These are phyloP conservation scores for Rhagonycha lutea DNA, from an alignment of 2,888 invertebrate genomes.

Conservation along the genomic window DNA sequence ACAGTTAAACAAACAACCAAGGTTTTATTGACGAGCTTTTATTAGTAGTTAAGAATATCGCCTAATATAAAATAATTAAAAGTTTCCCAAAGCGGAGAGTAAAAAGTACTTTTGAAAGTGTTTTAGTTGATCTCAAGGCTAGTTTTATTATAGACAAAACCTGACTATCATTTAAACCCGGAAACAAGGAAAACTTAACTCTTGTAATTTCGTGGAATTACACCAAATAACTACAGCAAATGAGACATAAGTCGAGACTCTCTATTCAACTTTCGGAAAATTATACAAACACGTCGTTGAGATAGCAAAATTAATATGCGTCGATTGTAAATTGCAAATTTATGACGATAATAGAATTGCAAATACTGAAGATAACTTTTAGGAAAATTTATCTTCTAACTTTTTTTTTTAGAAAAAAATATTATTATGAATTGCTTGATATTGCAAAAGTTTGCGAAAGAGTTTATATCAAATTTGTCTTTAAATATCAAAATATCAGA, in stretches of 20 bases:
- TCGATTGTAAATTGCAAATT: neutral
- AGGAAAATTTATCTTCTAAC: neutral
- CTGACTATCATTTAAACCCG: neutral
- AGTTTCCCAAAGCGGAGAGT: neutral
- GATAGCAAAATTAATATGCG: neutral
- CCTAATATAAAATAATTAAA: neutral
- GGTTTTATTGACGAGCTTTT: neutral
- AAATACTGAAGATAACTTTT: neutral
- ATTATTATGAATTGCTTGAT: neutral
- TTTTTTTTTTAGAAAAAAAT: neutral
- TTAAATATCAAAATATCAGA: neutral
- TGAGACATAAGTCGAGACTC: neutral
- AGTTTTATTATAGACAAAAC: neutral
- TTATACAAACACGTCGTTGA: neutral
- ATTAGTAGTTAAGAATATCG: neutral
- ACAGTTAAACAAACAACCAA: neutral
- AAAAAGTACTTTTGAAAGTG: neutral
- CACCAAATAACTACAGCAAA: neutral
- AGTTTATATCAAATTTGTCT: neutral
- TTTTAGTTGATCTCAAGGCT: neutral
- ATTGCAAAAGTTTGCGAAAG: neutral
- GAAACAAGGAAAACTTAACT: conserved; percentile 1
- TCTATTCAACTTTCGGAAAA: neutral
- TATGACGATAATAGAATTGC: neutral
- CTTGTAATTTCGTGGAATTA: neutral